Conservation (phyloP, 2,888 invertebrate species). For the Eupithecia exiguata region DNA sequence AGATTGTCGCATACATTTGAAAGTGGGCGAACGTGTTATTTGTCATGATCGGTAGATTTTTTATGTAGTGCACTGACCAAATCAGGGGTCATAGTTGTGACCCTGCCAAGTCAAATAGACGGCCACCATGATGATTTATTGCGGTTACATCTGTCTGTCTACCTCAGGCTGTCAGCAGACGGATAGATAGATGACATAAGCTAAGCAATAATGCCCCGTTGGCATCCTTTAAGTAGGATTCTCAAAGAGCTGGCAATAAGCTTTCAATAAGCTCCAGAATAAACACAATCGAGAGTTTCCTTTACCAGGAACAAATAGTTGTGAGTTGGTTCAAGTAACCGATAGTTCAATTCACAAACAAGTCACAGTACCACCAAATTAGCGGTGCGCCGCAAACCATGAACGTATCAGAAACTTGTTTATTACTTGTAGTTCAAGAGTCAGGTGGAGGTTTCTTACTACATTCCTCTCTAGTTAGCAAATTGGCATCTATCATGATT, state of each 20-base stretch:
- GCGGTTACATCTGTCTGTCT: background rate
- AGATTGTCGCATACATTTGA: background rate
- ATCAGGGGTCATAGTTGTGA: too few species aligned
- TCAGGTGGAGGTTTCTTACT: background rate
- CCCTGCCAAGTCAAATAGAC: too few species aligned
- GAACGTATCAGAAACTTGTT: conserved; percentile 38
- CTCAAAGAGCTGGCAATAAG: background rate
- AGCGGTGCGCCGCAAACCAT: conserved; percentile 26
- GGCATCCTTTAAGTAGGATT: background rate
- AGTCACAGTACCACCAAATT: conserved; percentile 32
- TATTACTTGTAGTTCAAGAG: conserved; percentile 37
- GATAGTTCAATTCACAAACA: conserved; percentile 17
- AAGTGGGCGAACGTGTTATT: background rate
- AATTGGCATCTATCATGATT: background rate
- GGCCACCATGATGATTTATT: background rate
- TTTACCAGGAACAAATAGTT: conserved; percentile 2
- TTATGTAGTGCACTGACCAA: too few species aligned
- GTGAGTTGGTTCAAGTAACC: background rate
- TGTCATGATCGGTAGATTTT: background rate
- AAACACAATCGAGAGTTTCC: background rate
- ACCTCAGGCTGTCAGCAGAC: too few species aligned
- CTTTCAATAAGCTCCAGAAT: background rate
- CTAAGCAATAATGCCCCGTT: background rate
- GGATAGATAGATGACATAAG: background rate
- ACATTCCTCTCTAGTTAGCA: background rate